Base-by-base conservation (phyloP, 2,113 vertebrate genomes). In the Plecotus auritus region DNA sequence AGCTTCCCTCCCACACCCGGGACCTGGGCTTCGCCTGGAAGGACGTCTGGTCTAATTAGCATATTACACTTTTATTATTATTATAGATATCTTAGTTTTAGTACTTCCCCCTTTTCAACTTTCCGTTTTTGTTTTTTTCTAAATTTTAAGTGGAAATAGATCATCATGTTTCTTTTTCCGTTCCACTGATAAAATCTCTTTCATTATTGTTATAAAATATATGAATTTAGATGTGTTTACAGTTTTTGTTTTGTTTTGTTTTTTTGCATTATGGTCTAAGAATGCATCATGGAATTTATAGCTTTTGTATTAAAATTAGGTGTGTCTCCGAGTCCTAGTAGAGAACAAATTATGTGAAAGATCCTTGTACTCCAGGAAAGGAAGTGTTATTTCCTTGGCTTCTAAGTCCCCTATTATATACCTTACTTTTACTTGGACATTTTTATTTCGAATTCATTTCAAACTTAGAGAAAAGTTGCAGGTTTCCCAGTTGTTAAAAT, bases 391-490 rank as follows among this genome's bases (percentile, higher is more conserved):
- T 91, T 95, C 49, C 76, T 81, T 76, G 37, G 26, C 76, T 87
- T 92, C 35, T 87, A 51, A 49, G 56, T 90, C 87, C 49, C 35
- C 14, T 74, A 12, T 73, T 66, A 42, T 61, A 23, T 54, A 61
- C 78, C 28, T 87, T 81, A 84, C 40, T 92, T 94, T 95, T 70
- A 90, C 30, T 95, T 82, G 72, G 88, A 40, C 42, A 35, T 17
- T 64, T 66, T 32, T 69, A 28, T n/a, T 92, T 61, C 74, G 40
- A 77, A 16, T 45, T 85, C 85, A 59, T 90, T 87, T 86, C 32
- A 59, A 35, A 83, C 49, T 49, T 61, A 77, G 28, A 84, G 59
- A 78, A 69, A 72, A 64, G 22, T 40, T 28, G 4, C 14, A 74
- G 32, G 11, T 85, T 85, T 45, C 17, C 22, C 35, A 86, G 1